Base-by-base conservation (phyloP, 2,797 vertebrate species). In the Sebastes oblongus region DNA sequence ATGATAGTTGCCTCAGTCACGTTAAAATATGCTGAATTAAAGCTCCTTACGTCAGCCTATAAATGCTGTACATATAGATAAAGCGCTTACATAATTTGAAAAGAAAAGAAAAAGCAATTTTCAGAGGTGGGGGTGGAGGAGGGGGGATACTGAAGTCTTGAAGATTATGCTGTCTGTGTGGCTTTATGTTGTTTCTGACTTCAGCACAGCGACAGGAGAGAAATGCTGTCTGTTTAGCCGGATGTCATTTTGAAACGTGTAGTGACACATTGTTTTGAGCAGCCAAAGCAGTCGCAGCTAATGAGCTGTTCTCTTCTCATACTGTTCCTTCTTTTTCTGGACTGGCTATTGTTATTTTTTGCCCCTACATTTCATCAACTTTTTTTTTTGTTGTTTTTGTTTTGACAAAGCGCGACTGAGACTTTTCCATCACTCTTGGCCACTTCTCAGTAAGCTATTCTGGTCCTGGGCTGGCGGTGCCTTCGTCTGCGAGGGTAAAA, bases 191-290 rank as follows among this genome's bases (percentile, higher is more conserved):
- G 77, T 71, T 55, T 59, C 67, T 81, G 82, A 66, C 74, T 75
- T 86, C 66, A 78, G 76, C 70, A 29, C 54, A 59, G 74, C 14
- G 39, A 83, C 85, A 74, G 78, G 52, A 84, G 78, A 81, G 78
- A 77, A 82, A 77, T 73, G 83, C 72, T 86, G 82, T 81, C 81
- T 77, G 76, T 89, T 87, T 69, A 79, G 88, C 73, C 64, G 81
- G 88, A 67, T 84, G 75, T 87, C 77, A 73, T 84, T 91, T 80
- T 84, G 85, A 92, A 83, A 86, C 42, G 9, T 88, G 75, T 75
- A 55, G 66, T 72, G 88, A 88, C 82, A 89, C 85, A 76, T 89
- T 89, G 90, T 90, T 94, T 89, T 86, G 72, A 90, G 84, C 71
- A 86, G 30, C 76, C 79, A 29, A 88, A 88, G 82, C 75, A 29